phyloP scores from a whole-genome alignment of 2,113 vertebrate species.

The Grantiella picta region DNA sequence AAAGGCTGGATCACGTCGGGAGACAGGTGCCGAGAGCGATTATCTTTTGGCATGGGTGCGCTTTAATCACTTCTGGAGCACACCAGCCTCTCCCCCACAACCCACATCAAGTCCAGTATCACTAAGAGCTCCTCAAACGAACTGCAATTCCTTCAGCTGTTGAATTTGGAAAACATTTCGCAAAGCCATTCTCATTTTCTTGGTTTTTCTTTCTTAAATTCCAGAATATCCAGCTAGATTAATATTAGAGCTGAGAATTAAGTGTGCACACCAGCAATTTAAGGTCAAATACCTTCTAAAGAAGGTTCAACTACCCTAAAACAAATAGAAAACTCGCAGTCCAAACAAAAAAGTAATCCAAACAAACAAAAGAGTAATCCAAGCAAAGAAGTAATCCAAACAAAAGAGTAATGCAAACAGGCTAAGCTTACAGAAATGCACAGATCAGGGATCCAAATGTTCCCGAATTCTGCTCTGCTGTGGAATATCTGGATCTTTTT shows the following conservation, averaged over 20 bases:
- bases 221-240: neutral
- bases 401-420: neutral
- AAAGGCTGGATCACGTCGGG: neutral
- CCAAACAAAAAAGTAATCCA: neutral
- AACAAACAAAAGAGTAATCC: neutral
- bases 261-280: neutral
- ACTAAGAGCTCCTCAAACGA: neutral
- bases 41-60: neutral
- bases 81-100: neutral
- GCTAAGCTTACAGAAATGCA: neutral
- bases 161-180: neutral
- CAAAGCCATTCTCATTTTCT: neutral
- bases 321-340: neutral
- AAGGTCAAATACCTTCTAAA: neutral
- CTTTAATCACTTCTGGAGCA: neutral
- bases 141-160: neutral
- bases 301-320: neutral
- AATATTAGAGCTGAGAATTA: neutral
- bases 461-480: neutral
- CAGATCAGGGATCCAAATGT: neutral
- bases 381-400: neutral
- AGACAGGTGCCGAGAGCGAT: neutral
- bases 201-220: neutral
- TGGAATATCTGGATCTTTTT: neutral
- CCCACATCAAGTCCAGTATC: neutral